Evolutionary conservation across 2,888 invertebrate species (phyloP).

Genomic region (Drosophila kuntzei): DNA sequence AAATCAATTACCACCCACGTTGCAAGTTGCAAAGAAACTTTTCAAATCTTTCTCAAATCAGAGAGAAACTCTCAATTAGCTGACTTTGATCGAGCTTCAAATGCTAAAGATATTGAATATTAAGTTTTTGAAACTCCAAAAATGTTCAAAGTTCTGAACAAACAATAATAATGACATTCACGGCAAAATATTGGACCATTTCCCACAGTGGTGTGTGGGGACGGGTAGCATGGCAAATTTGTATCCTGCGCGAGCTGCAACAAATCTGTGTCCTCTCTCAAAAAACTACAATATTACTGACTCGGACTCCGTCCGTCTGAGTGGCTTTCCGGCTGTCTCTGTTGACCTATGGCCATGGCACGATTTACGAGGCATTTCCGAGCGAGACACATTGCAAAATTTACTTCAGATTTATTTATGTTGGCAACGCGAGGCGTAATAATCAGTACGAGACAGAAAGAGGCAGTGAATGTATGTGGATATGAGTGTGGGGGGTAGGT

Average conservation of each 20-base stretch:
- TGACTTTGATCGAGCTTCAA: too few relatives aligned
- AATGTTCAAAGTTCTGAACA: too few relatives aligned
- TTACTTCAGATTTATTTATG: slow-evolving; percentile 82
- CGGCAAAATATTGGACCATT: too few relatives aligned
- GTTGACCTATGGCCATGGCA: slow-evolving; percentile 78
- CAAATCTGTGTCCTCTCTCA: slow-evolving; percentile 71
- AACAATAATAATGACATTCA: too few relatives aligned
- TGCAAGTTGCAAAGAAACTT: too few relatives aligned
- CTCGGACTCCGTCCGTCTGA: slow-evolving; percentile 6
- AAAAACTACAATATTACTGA: slow-evolving; percentile 67
- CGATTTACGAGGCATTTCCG: slow-evolving; percentile 83
- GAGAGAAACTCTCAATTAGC: too few relatives aligned
- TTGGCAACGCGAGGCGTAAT: slow-evolving; percentile 50
- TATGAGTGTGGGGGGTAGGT: slow-evolving; percentile 25
- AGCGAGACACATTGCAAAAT: slow-evolving; percentile 82
- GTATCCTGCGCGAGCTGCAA: slow-evolving; percentile 74
- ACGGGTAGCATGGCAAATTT: slow-evolving; percentile 68
- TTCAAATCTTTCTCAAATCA: too few relatives aligned
- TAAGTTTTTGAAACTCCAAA: too few relatives aligned
- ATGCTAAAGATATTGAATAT: too few relatives aligned
- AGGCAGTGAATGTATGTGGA: not conserved
- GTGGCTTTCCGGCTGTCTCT: slow-evolving; percentile 38
- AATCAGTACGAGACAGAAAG: slow-evolving; percentile 39
- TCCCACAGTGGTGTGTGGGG: too few relatives aligned
- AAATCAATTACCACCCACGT: too few relatives aligned